Base-by-base conservation (phyloP, 2,797 vertebrate genomes). In the Coendou prehensilis region DNA sequence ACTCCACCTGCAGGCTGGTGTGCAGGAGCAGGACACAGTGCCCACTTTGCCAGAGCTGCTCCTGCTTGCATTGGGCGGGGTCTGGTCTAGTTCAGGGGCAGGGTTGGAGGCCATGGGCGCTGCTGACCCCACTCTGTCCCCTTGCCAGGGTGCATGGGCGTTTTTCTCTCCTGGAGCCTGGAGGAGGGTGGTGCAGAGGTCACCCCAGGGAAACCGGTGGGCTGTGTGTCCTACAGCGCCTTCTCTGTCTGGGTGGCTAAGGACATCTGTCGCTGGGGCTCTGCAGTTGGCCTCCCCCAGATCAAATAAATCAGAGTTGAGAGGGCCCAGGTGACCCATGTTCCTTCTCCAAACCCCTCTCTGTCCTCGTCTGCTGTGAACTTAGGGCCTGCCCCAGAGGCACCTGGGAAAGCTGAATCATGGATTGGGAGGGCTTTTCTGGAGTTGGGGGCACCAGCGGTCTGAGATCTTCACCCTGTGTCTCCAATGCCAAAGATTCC, bases 401-500 rank as follows among this genome's bases (percentile, higher is more conserved):
- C 18, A 9, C 23, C 45, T 73, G 85, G 37, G 59, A 20, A 88
- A 79, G 33, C 26, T 56, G 41, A 10, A n/a, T 26, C 28, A 20
- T 1, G 9, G 30, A 0, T 0, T 45, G 26, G 67, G 15, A 3
- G 2, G 56, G 67, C 6, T 85, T 23, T 64, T 4, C n/a, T 64
- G 37, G 26, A 45, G 45, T 6, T n/a, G 13, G 33, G 30, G 8
- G 0, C 30, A 26, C 57, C 20, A 18, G 9, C 17, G 33, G 6
- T 13, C 71, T 1, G 2, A 23, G 52, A 9, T 50, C 30, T 92
- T n/a, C 1, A 15, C 57, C 33, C 41, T 18, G 28, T n/a, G 26
- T 47, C 83, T 67, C 54, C 28, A 18, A 2, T 33, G 59, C 63
- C 67, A 7, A 45, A 57, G 9, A 41, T 56, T 13, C 82, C 57